Evolutionary conservation across 2,113 vertebrate genomes (phyloP), one percentile per base, ranked within the genome.

Genomic region (Romanogobio albipinnatus): DNA sequence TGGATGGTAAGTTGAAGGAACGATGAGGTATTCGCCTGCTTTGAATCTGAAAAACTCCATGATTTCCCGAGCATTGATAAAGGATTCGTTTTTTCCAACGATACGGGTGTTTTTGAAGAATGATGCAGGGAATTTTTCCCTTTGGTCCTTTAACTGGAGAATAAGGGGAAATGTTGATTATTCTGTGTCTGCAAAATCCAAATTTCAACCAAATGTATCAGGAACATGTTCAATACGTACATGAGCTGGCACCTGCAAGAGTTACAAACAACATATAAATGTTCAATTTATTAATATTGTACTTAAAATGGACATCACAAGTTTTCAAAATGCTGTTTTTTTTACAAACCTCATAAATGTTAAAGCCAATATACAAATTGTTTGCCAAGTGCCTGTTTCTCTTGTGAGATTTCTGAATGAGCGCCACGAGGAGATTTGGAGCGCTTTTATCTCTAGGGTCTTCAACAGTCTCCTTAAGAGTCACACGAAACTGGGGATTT

Each of bases 391-490:
- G 87, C 49, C 94, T 86, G 86, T 91, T 87, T 77, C 89, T 89
- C 66, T 92, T 93, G 85, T 92, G 89, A 1, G 92, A 90, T 87
- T 93, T 94, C 87, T 95, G 94, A 88, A 94, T 89, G 29, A 95
- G 91, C 82, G 93, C 92, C 71, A 94, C 85, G 9, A 94, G 36
- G 4, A 90, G 87, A 84, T 93, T 94, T 47, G 76, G 58, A 64
- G 47, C 1, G 76, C 10, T 15, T 84, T 45, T 26, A 9, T 0
- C 8, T 36, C 39, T 14, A 10, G 58, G 62, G 7, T 71, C 56
- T n/a, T 2, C 82, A 66, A 24, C 53, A 6, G 9, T 33, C 8
- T 45, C 29, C 0, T 36, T 45, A n/a, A 93, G 62, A 26, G 83
- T 88, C 49, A 95, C 29, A 5, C 81, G 87, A 71, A 82, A 94